A percentile compares a stretch with the other conserved stretches of the same genome.
Conservation (phyloP, 2,888 invertebrate species). For the Orthosia gracilis region DNA sequence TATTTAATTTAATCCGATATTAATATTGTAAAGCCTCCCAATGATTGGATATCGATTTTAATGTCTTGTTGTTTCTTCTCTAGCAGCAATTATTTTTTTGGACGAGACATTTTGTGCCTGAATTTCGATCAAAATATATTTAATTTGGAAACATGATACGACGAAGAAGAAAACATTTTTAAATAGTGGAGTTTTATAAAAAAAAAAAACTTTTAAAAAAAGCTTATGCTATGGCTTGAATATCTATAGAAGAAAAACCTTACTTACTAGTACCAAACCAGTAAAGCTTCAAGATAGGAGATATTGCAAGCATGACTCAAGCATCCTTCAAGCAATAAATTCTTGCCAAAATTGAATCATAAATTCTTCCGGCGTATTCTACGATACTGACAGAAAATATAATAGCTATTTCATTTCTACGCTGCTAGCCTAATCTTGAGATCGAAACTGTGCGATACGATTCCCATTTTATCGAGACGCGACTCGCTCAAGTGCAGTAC, state of each 20-base stretch:
- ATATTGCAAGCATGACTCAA: background rate
- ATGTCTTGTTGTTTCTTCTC: conserved; percentile 16
- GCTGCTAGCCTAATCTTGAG: conserved; percentile 27
- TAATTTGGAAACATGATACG: no score
- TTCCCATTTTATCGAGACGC: conserved; percentile 25
- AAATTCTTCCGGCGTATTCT: conserved; percentile 1
- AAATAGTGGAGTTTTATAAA: no score
- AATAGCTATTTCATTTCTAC: conserved; percentile 24
- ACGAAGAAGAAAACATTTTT: no score
- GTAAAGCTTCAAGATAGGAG: background rate
- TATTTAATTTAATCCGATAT: conserved; percentile 57
- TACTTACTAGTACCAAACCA: no score
- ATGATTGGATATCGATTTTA: conserved; percentile 51
- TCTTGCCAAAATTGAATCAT: background rate
- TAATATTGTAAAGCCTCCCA: conserved; percentile 31
- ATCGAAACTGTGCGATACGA: conserved; percentile 39
- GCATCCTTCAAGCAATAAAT: background rate
- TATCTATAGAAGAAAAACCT: no score
- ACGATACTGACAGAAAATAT: conserved; percentile 2
- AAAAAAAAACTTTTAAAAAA: no score
- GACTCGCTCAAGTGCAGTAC: conserved; percentile 32
- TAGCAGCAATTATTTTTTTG: background rate
- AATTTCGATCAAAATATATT: background rate
- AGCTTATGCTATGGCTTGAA: no score
- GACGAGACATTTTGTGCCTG: background rate